Evolutionary conservation across 37 sponge, comb jelly and placozoan genomes (phyloP).

Genomic region (Agelas oroides): DNA sequence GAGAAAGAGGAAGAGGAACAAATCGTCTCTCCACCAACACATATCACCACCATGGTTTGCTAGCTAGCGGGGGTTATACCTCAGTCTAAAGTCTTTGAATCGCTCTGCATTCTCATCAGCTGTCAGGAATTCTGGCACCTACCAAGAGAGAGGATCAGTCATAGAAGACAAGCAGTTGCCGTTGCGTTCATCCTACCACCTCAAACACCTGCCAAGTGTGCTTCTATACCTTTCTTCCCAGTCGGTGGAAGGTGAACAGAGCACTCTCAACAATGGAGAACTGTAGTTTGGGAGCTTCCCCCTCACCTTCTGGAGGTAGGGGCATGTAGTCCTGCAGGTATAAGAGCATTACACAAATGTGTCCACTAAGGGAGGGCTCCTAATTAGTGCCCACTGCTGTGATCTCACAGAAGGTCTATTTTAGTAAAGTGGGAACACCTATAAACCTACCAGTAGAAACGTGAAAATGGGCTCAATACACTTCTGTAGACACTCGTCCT

Average conservation of each 20-base stretch:
- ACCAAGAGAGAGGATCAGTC: not conserved
- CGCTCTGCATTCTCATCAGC: conserved; percentile 40
- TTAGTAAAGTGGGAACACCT: too few relatives aligned
- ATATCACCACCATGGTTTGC: too few relatives aligned
- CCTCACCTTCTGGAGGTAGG: conserved; percentile 34
- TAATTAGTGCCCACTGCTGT: too few relatives aligned
- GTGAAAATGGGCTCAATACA: conserved; percentile 34
- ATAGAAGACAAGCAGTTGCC: too few relatives aligned
- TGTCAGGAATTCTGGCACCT: conserved; percentile 46
- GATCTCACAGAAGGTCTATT: too few relatives aligned
- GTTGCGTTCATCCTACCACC: too few relatives aligned
- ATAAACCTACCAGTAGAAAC: conserved; percentile 39
- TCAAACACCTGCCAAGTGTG: too few relatives aligned
- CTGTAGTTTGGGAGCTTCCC: conserved; percentile 50
- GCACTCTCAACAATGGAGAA: conserved; percentile 78
- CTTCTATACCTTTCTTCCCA: conserved; percentile 38
- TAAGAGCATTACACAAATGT: not conserved
- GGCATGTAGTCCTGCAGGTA: conserved; percentile 45
- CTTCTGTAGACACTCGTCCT: not conserved
- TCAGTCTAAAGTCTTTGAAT: conserved; percentile 59
- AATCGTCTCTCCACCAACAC: too few relatives aligned
- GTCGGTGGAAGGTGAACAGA: conserved; percentile 63
- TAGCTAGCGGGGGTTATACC: conserved; percentile 34
- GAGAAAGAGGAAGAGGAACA: too few relatives aligned
- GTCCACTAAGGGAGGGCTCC: not conserved